Evolutionary conservation across 2,113 vertebrate species (phyloP).

Genomic region (Hoplias malabaricus): DNA sequence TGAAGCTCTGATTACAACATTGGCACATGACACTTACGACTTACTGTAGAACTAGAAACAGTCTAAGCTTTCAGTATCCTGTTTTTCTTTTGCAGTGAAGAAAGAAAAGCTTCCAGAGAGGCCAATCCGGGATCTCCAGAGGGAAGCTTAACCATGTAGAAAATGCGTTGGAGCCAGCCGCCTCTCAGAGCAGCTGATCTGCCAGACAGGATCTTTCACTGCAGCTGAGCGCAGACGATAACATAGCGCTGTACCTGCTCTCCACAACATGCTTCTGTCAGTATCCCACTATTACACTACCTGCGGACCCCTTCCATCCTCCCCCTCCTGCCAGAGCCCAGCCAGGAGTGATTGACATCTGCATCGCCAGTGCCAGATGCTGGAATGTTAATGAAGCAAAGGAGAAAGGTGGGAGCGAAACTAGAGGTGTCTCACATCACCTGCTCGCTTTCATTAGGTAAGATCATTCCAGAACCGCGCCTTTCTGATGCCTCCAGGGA

Average conservation of each 20-base stretch:
- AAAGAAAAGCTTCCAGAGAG: conserved; percentile 4
- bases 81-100: background rate
- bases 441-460: conserved; percentile 54
- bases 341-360: conserved; percentile 60
- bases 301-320: conserved; percentile 47
- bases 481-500: conserved; percentile 43
- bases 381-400: conserved; percentile 60
- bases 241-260: conserved; percentile 24
- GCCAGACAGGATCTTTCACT: conserved; percentile 31
- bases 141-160: conserved; percentile 47
- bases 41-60: background rate
- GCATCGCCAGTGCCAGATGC: conserved; percentile 54
- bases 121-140: conserved; percentile 17
- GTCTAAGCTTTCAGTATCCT: conserved; percentile 3
- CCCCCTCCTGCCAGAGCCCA: conserved; percentile 57
- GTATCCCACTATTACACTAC: conserved; percentile 60
- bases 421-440: conserved; percentile 44
- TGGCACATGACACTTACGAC: background rate
- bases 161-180: conserved; percentile 30
- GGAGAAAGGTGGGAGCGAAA: conserved; percentile 21
- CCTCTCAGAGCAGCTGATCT: conserved; percentile 31
- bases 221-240: conserved; percentile 35
- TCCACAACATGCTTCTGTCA: conserved; percentile 44
- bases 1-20: background rate
- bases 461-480: conserved; percentile 46